Base-by-base conservation (phyloP, 2,888 invertebrate genomes). In the Drosophila anceps region DNA sequence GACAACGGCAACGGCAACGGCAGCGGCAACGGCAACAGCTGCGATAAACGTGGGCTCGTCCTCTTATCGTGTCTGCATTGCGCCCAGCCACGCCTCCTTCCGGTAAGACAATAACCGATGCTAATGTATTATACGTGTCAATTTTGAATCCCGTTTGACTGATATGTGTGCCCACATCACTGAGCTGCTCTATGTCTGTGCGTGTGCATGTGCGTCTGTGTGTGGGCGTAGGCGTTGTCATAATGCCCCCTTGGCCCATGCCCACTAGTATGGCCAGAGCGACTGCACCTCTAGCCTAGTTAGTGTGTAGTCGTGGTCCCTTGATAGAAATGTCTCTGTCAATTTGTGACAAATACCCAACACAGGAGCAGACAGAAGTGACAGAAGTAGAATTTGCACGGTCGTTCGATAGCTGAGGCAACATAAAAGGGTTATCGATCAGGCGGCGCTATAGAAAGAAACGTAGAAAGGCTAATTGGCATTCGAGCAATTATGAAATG, bases 81-180 rank as follows among this genome's bases (percentile, higher is more conserved):
- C 18, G 43, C 61, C 55, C 46, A 27, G 27, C 33, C 53, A 58
- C 66, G 27, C 68, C 62, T 13, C 27, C 50, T 39, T 44, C 55
- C 78, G 73, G 77, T 76, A 75, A 78, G 77, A 82, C 86, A 88
- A 85, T 82, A 85, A 81, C 86, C 71, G 76, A 78, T 81, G 81
- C 79, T 84, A 88, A 88, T 87, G 88, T 86, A 69, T 78, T 85
- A 78, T 76, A 82, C 88, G 84, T 87, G 86, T 85, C 86, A 85
- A 81, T 88, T 82, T 79, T 84, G 88, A 84, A 76, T 79, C 88
- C 73, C 62, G 50, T 85, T 82, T 79, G 85, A 84, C 75, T 83
- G 89, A 85, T 87, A 74, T 87, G 79, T 81, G 72, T 68, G 46
- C 68, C 39, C 63, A 66, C 43, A 60, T 50, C 44, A 39, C 43